A percentile compares a stretch with the other conserved stretches of the same genome.
Evolutionary conservation across 2,888 invertebrate genomes (phyloP).

Genomic region (Rotaria magnacalcarata): DNA sequence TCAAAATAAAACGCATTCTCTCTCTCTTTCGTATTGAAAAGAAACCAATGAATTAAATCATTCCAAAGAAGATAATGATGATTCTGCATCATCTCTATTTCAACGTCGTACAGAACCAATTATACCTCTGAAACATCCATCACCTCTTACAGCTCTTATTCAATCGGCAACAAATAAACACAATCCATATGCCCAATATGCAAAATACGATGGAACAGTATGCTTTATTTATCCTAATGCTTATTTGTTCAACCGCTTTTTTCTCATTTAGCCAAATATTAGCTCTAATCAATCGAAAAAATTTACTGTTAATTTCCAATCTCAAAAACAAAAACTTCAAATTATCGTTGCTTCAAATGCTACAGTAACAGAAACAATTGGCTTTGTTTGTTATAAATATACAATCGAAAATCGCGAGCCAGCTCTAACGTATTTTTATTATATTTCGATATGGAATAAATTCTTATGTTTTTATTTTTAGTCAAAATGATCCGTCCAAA

Average conservation of each 20-base stretch:
- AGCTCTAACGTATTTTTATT: background rate
- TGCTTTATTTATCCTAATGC: background rate
- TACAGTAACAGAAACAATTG: background rate
- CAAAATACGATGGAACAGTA: constrained; percentile 32
- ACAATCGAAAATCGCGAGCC: background rate
- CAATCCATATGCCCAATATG: background rate
- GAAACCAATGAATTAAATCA: background rate
- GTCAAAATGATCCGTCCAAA: constrained; percentile 2
- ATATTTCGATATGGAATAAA: too few species aligned
- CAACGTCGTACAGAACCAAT: background rate
- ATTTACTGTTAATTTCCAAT: background rate
- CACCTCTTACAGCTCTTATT: constrained; percentile 8
- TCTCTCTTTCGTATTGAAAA: background rate
- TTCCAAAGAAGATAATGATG: background rate
- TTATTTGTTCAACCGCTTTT: background rate
- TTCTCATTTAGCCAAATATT: background rate
- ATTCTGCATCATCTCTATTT: background rate
- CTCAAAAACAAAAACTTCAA: background rate
- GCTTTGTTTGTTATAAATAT: constrained; percentile 14
- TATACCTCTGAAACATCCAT: background rate
- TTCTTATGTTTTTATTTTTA: background rate
- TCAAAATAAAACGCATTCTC: too few species aligned
- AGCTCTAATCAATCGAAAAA: background rate
- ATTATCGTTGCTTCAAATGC: background rate
- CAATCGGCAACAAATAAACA: background rate